Evolutionary conservation across 2,113 vertebrate genomes (phyloP).

Genomic region (Dasyurus viverrinus): DNA sequence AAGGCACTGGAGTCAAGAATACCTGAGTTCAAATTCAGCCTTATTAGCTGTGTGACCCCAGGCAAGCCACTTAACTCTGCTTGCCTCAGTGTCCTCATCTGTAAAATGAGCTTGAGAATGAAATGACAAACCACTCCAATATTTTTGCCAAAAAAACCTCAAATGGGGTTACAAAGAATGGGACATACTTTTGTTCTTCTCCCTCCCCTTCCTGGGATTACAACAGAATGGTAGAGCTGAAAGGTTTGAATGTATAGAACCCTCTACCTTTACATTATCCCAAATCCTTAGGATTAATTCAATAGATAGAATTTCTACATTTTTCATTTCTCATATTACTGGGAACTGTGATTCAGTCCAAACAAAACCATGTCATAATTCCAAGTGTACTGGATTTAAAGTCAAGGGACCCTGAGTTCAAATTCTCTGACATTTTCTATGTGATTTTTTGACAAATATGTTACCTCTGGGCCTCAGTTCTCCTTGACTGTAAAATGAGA

Average conservation of each 20-base stretch:
- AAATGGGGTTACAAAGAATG: not conserved
- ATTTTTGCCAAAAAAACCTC: not conserved
- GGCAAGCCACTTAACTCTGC: not conserved
- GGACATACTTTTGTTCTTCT: not conserved
- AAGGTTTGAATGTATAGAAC: not conserved
- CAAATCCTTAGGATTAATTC: not conserved
- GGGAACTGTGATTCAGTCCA: not conserved
- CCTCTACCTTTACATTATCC: not conserved
- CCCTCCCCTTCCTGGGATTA: not conserved
- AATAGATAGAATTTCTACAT: not conserved
- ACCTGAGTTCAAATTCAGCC: not conserved
- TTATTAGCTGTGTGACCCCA: not conserved
- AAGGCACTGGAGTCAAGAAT: too few species aligned
- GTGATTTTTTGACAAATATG: not conserved
- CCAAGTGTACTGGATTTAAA: not conserved
- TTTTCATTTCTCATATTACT: not conserved
- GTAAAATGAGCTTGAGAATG: not conserved
- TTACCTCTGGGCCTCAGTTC: not conserved
- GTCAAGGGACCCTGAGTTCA: not conserved
- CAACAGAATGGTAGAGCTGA: not conserved
- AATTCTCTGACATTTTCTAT: not conserved
- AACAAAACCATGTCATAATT: not conserved
- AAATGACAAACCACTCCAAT: not conserved
- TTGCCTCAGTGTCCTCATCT: not conserved
- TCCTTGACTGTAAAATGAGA: too few species aligned